Conservation (phyloP, 1,140 invertebrate species). For the Alviniconcha marisindica region DNA sequence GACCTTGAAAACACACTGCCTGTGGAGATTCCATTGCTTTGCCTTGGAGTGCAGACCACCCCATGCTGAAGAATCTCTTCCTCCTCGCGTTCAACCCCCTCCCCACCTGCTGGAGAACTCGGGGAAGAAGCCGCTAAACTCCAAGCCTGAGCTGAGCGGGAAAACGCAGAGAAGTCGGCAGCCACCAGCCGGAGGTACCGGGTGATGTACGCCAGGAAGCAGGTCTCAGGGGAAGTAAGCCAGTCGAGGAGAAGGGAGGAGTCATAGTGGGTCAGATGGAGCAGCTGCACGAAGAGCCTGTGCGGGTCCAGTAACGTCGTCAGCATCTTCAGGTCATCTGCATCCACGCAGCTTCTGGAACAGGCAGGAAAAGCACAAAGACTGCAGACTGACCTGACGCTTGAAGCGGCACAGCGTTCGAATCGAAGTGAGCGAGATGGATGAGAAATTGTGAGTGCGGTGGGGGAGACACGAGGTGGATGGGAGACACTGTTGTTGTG, state of each 20-base stretch:
- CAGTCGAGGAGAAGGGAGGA: slow-evolving; percentile 89
- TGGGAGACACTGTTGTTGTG: no score
- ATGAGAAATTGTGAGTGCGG: no score
- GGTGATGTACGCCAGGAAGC: slow-evolving; percentile 90
- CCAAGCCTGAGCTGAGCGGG: neutral
- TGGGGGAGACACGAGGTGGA: no score
- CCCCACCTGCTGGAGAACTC: neutral
- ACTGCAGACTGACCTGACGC: no score
- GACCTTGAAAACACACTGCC: no score
- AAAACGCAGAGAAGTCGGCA: neutral
- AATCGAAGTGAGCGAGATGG: no score
- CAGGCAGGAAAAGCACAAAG: no score
- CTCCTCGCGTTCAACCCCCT: neutral
- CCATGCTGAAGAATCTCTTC: no score
- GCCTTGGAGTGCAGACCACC: no score
- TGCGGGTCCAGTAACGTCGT: slow-evolving; percentile 36
- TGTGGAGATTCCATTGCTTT: no score
- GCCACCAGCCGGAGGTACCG: slow-evolving; percentile 80
- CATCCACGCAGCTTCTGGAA: no score
- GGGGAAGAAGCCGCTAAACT: neutral
- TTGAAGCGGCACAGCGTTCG: no score
- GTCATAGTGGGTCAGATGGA: slow-evolving; percentile 75
- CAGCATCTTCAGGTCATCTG: neutral
- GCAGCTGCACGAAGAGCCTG: slow-evolving; percentile 38
- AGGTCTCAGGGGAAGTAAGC: slow-evolving; percentile 93